Base-by-base conservation (phyloP, 2,888 invertebrate species). In the Drosophila ezoana region DNA sequence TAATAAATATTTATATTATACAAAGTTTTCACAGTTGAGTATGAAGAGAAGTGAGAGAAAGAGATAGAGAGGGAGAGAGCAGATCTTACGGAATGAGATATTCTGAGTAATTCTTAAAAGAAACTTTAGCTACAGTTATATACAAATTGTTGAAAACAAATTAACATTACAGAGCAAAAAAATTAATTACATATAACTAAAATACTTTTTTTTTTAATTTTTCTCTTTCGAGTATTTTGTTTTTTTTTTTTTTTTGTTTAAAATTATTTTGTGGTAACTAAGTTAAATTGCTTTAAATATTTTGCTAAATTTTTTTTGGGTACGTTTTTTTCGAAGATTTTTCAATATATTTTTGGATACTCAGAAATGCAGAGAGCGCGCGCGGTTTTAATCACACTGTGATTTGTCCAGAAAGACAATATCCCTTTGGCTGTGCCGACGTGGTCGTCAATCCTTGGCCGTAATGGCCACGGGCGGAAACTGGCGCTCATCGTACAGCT, bases 381-480 rank as follows among this genome's bases (percentile, higher is more conserved):
- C 49, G 28, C 28, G 5, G 38, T 37, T 41, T 68, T 53, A 76
- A 60, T 40, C 63, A 49, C 63, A 66, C n/a, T 69, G 68, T n/a
- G 72, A 49, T 66, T 69, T 72, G 37, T 77, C 77, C 0, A 79
- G 63, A 58, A 66, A 47, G 5, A 86, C 79, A 20, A 74, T 63
- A 40, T 80, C 78, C 28, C 40, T 54, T 40, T 43, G 20, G 48
- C 56, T 41, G 1, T 57, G 60, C n/a, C 85, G 74, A 41, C 67
- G 78, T 41, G 56, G 91, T 91, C 92, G 91, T 91, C 92, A 91
- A 81, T 91, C 90, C 72, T 85, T 90, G 28, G 91, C 90, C 5
- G 91, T 87, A 52, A 91, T 81, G 33, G 91, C 90, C 18, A 92
- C 92, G 14, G 92, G 92, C 56, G 92, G 92, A 78, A 92, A 92